Evolutionary conservation across 2,888 invertebrate genomes (phyloP), one percentile per base, ranked within the genome.

Genomic region (Apotomis betuletana): DNA sequence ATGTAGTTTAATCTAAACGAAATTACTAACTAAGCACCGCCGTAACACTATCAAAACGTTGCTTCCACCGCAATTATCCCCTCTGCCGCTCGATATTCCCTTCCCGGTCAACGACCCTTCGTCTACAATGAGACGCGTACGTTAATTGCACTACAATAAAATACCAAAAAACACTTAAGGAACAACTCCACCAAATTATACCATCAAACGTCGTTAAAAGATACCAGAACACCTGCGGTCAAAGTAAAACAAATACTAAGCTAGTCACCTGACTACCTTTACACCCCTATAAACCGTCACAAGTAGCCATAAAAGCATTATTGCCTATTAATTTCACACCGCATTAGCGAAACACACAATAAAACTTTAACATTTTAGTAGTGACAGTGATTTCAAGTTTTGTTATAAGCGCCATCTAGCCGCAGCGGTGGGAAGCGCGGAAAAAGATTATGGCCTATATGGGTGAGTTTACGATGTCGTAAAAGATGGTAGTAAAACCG

Each of bases 311-410:
- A 92, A 93, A 92, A 86, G 88, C 87, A 91, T 92, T 92, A 93
- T 91, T 90, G 90, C 91, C 93, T 92, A 93, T 93, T 92, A 92
- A 93, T 93, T 92, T 93, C 91, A 92, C 93, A 93, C 91, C 90
- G 89, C 91, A 93, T 93, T 93, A 92, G 93, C 92, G 90, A 91
- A 91, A 91, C 93, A 91, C 84, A 91, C 90, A 91, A 92, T 92
- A 92, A 93, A 93, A 93, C 89, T 92, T 91, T 84, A 90, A 90
- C 90, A 87, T 90, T 90, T 90, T 87, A 82, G 85, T 85, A 80
- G 87, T 86, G 89, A 88, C 90, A 90, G 89, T 89, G 90, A 92
- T 91, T 89, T 88, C 84, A 79, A 87, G 86, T 87, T 88, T 87
- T 87, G 87, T 84, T 84, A 83, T 88, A 85, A 90, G 87, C 91